Conservation (phyloP, 2,113 vertebrate genomes). For the Ophthalmolycus amberensis region DNA sequence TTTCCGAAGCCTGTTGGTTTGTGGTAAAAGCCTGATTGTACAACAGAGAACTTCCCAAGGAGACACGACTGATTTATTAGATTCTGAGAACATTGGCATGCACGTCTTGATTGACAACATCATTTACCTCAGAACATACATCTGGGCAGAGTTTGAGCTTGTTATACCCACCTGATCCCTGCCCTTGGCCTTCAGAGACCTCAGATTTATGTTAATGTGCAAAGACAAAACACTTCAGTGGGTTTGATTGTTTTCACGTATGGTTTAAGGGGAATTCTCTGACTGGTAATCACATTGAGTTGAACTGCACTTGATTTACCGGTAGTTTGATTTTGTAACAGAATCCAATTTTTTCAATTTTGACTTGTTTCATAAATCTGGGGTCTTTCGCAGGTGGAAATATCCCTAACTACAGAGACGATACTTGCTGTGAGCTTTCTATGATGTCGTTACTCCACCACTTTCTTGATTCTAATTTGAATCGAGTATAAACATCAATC, state of each 20-base stretch:
- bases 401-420: constrained; percentile 58
- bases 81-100: constrained; percentile 77
- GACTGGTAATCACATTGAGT: neutral
- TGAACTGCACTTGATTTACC: neutral
- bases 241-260: neutral
- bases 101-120: constrained; percentile 51
- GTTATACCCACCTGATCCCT: constrained; percentile 81
- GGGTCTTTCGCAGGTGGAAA: constrained; percentile 67
- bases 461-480: constrained; percentile 16
- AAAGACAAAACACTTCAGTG: neutral
- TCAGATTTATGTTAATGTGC: constrained; percentile 66
- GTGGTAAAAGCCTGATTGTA: constrained; percentile 88
- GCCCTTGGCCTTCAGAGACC: constrained; percentile 67
- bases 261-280: neutral
- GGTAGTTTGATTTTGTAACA: neutral
- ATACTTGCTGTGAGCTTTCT: constrained; percentile 81
- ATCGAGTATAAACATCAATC: constrained; percentile 18
- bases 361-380: constrained; percentile 74
- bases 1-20: constrained; percentile 90
- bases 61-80: constrained; percentile 81
- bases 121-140: constrained; percentile 65
- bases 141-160: constrained; percentile 57
- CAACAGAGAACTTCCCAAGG: constrained; percentile 84
- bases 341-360: neutral
- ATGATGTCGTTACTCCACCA: constrained; percentile 40